Evolutionary conservation across 2,113 vertebrate species (phyloP), one percentile per base, ranked within the genome.

Genomic region (Myrmecobius fasciatus): DNA sequence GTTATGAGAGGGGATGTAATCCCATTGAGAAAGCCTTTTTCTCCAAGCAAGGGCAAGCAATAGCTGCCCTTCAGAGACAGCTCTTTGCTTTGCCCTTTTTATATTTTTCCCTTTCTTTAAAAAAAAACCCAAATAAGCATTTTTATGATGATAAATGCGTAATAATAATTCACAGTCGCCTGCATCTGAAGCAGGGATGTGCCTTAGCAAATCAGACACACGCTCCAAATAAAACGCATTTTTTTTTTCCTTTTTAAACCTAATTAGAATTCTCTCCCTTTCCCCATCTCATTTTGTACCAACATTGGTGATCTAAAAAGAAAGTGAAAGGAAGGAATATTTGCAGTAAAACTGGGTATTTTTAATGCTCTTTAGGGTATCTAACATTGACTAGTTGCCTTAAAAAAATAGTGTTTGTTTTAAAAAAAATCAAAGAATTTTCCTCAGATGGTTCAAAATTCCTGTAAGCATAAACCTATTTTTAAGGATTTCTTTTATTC

Each of bases 21-120:
- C 98, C 98, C 98, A 98, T 98, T 98, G 98, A 98, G 98, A 97
- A 98, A 98, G 98, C 90, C 98, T 98, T 98, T 98, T 97, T 97
- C 97, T 97, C 97, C 98, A 95, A 98, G 98, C 98, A 97, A 98
- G 98, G 98, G 97, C 98, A 98, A 98, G 98, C 96, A 98, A 98
- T 97, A 98, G 98, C 98, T 98, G 97, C 97, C 98, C 98, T 98
- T 97, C 97, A 89, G 97, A 99, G 98, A 98, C 94, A 96, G 98
- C 94, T 95, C 96, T 97, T 97, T 95, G 97, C 97, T 97, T 97
- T 98, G 97, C 97, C 98, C 97, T 98, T 98, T 98, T 97, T 96
- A 94, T 52, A 90, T 26, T 95, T 97, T 96, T n/a, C 46, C 49
- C 88, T 96, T 97, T 92, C 36, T 51, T 92, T 95, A 95, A 95